phyloP scores from a whole-genome alignment of 2,888 invertebrate species.

The Periphyllus acericola region DNA sequence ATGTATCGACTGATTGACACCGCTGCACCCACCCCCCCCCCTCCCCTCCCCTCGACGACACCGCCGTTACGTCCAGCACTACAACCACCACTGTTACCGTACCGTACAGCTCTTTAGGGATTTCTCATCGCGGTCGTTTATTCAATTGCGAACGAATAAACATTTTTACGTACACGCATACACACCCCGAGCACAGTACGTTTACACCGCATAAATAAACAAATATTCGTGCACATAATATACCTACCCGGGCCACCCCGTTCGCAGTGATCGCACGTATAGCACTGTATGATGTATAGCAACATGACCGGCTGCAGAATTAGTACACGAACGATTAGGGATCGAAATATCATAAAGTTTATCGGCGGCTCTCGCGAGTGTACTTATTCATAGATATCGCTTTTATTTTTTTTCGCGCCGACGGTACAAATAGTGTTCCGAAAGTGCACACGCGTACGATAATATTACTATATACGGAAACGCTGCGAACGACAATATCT shows the following conservation, averaged over 20 bases:
- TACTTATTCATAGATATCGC: too few species aligned
- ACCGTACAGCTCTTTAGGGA: conserved; percentile 24
- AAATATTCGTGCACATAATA: neutral
- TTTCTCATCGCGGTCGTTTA: conserved; percentile 34
- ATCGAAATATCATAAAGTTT: neutral
- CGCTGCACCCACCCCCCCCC: neutral
- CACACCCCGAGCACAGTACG: neutral
- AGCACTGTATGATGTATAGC: neutral
- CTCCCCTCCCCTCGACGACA: too few species aligned
- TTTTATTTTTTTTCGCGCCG: neutral
- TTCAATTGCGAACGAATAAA: conserved; percentile 41
- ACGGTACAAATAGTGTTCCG: neutral
- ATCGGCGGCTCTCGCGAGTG: neutral
- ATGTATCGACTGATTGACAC: conserved; percentile 50
- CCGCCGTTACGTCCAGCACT: neutral
- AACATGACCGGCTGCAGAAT: neutral
- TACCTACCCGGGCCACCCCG: neutral
- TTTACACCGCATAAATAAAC: too few species aligned
- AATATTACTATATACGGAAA: conserved; percentile 1
- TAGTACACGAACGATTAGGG: conserved; percentile 23
- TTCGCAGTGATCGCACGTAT: neutral
- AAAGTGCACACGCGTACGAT: neutral
- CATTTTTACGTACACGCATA: neutral
- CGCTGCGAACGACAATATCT: conserved; percentile 29
- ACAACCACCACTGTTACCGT: too few species aligned